These are phyloP conservation scores for Clavelina lepadiformis DNA, from an alignment of 23 tunicate species.

Conservation along the genomic window DNA sequence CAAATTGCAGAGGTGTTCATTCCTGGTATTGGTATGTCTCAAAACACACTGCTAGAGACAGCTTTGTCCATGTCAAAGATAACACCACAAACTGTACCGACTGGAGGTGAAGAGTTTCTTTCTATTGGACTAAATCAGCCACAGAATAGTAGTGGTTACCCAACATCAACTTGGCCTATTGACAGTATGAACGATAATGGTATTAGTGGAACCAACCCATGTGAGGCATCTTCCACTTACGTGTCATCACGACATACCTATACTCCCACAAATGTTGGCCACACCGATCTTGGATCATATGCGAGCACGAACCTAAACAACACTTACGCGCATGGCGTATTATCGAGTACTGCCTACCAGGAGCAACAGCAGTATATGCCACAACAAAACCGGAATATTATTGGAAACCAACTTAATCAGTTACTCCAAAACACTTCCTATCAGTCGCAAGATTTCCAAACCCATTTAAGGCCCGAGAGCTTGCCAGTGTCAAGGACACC, in stretches of 20 bases:
- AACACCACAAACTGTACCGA: background rate
- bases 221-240: slow-evolving; percentile 6
- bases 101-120: slow-evolving; percentile 7
- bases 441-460: slow-evolving; percentile 8
- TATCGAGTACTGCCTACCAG: slow-evolving; percentile 1
- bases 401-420: slow-evolving; percentile 2
- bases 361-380: slow-evolving; percentile 5
- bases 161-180: slow-evolving; percentile 4
- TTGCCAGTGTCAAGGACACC: background rate
- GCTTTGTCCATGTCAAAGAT: slow-evolving; percentile 20
- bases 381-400: background rate
- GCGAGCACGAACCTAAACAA: background rate
- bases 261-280: background rate
- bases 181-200: slow-evolving; percentile 1
- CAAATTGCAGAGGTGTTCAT: background rate
- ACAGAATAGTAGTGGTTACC: background rate
- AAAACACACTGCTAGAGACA: slow-evolving; percentile 26
- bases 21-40: slow-evolving; percentile 24
- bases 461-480: background rate
- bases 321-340: background rate
- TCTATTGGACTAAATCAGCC: background rate
- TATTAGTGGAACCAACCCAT: background rate
- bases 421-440: slow-evolving; percentile 4
- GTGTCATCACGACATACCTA: background rate
- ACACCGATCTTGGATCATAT: background rate